phyloP scores from a whole-genome alignment of 2,797 vertebrate species.

The Tarsius wallacei region DNA sequence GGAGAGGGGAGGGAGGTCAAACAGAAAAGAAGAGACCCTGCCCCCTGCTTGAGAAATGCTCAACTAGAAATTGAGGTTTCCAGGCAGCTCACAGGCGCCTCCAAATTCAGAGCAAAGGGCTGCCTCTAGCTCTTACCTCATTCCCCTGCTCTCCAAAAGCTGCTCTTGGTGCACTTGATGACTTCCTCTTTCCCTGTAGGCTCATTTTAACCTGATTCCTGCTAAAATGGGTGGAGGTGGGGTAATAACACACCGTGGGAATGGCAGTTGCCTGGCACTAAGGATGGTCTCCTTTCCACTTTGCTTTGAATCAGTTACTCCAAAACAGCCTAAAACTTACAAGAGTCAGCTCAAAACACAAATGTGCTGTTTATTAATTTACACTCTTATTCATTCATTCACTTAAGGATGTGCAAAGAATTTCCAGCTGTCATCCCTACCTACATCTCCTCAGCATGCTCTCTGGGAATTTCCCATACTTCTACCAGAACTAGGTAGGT shows the following conservation, averaged over 20 bases:
- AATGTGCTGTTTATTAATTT: conserved; percentile 33
- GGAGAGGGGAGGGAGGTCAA: neutral
- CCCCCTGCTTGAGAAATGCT: conserved; percentile 9
- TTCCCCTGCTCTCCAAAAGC: neutral
- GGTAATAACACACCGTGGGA: neutral
- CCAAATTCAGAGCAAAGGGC: neutral
- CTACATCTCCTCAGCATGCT: neutral
- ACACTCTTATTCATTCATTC: conserved; percentile 25
- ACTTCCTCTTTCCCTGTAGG: neutral
- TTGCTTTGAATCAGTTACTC: neutral
- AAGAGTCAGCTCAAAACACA: conserved; percentile 45
- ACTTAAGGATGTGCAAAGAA: neutral
- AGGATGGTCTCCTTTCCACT: conserved; percentile 3
- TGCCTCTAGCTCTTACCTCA: neutral
- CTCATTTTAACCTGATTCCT: neutral
- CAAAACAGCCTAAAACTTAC: neutral
- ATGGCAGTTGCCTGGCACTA: neutral
- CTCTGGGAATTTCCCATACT: neutral
- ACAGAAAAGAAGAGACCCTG: conserved; percentile 44
- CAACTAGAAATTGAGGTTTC: neutral
- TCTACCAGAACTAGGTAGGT: neutral
- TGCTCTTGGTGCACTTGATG: neutral
- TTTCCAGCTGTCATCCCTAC: neutral
- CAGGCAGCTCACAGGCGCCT: neutral
- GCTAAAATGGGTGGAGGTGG: neutral